Evolutionary conservation across 2,797 vertebrate genomes (phyloP), one percentile per base, ranked within the genome.

Genomic region (Xyrichtys novacula): DNA sequence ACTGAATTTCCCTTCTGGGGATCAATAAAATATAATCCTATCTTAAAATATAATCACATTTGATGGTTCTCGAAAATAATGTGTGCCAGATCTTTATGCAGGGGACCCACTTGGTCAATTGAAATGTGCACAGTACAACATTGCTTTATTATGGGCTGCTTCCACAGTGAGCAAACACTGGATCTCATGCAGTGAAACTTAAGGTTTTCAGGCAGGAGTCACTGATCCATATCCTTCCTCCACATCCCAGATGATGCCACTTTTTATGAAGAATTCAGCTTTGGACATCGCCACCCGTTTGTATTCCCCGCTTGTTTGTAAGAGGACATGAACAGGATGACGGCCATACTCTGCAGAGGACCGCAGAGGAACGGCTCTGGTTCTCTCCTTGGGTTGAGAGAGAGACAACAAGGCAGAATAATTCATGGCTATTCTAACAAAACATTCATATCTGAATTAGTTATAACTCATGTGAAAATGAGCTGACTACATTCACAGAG

Each of bases 311-410:
- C 60, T 83, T 0, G 83, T 43, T 5, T 87, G 71, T 56, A 93
- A 92, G 15, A 87, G 7, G 0, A 56, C 54, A 12, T 88, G 85
- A 9, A 88, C 26, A 12, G 86, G n/a, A 0, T 55, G 91, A 19
- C 63, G 91, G 19, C 97, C 96, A 0, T 96, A 95, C 53, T 90
- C 83, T 1, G 96, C 96, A 0, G 96, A 97, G 7, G 92, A 87
- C 54, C 91, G 66, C 82, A 96, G 85, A 0, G 94, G 84, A 0
- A 94, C 70, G 0, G 71, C 40, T 86, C 96, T 91, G 76, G 90
- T 84, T 64, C 28, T 85, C 78, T 98, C 96, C 96, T 98, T 89
- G 7, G 19, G 47, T 31, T 3, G 20, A 64, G 17, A 20, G 71
- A 29, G 38, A 12, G 7, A 12, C 10, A 4, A 71, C 10, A 62